Base-by-base conservation (phyloP, 92 coral and sea anemone genomes). In the Pocillopora meandrina region DNA sequence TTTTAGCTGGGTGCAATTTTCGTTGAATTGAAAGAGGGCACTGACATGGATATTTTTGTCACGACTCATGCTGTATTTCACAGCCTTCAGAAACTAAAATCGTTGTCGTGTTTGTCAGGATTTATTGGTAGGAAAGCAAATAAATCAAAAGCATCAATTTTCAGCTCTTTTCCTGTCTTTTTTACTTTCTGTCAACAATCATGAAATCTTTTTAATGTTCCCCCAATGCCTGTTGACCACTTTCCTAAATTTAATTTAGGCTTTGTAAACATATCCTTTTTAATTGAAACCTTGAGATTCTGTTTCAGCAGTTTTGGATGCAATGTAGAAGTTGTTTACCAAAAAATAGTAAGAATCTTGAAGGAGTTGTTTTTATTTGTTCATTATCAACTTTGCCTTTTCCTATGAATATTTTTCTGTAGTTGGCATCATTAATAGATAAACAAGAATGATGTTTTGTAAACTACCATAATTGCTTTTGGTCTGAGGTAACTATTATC, bases 141-240 rank as follows among this genome's bases (percentile, higher is more conserved):
- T 33, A 26, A 71, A 70, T 59, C 57, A 75, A 34, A 75, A 80
- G 42, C 72, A 33, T 34, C 42, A n/a, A 17, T 36, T 70, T 9
- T 70, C 20, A 34, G 58, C 58, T 80, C 57, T 60, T 80, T 80
- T 80, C 84, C 76, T 69, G 64, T 67, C 76, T 56, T 33, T 26
- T 68, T 33, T 67, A n/a, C 26, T 76, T 61, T 33, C 33, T 76
- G 80, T 61, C 69, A 76, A 76, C 80, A 59, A 20, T 59, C 59
- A 31, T 76, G 49, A 21, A 76, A 61, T 78, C 3, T 35, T 56
- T 78, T 62, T 21, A 17, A 47, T 65, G 21, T 55, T 57, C 55
- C 52, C 66, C 59, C 42, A 59, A 67, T 35, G n/a, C 49, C 52
- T 56, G 20, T 70, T 36, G 55, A 7, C 56, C 74, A 15, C 18